Conservation (phyloP, 1,140 invertebrate species). For the Helicoverpa armigera region DNA sequence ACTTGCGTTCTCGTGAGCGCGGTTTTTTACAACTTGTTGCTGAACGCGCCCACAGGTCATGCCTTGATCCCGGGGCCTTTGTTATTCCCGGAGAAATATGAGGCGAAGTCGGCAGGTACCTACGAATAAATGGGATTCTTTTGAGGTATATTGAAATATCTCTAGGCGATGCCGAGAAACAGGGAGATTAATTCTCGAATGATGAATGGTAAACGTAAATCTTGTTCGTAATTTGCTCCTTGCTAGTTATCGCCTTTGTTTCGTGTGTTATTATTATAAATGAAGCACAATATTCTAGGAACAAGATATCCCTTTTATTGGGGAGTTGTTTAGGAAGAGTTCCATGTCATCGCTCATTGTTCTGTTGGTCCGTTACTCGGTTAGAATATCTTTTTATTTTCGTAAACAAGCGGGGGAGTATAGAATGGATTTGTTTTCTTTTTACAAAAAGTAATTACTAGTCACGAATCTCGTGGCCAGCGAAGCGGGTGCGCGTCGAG, state of each 20-base stretch:
- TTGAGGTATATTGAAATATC: conserved; percentile 81
- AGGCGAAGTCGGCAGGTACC: conserved; percentile 73
- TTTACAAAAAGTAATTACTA: conserved; percentile 82
- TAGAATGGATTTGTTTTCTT: conserved; percentile 64
- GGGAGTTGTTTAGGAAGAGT: conserved; percentile 62
- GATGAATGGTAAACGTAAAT: conserved; percentile 77
- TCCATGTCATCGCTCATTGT: conserved; percentile 73
- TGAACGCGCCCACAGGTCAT: conserved; percentile 75
- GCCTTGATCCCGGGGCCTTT: conserved; percentile 75
- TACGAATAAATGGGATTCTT: conserved; percentile 78
- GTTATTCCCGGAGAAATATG: conserved; percentile 83
- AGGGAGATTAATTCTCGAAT: conserved; percentile 74
- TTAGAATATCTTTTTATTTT: conserved; percentile 67
- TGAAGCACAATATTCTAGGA: conserved; percentile 43
- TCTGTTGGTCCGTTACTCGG: conserved; percentile 67
- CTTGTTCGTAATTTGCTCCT: conserved; percentile 68
- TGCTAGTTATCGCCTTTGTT: conserved; percentile 61
- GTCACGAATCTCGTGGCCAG: conserved; percentile 74
- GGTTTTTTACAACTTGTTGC: conserved; percentile 75
- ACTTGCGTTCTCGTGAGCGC: conserved; percentile 81
- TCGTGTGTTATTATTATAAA: conserved; percentile 53
- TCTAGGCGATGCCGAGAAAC: conserved; percentile 70
- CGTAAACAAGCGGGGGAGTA: conserved; percentile 61
- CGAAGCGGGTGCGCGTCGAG: conserved; percentile 69
- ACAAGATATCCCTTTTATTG: conserved; percentile 49